Evolutionary conservation across 2,888 invertebrate species (phyloP), one percentile per base, ranked within the genome.

Genomic region (Ophion ventricosus): DNA sequence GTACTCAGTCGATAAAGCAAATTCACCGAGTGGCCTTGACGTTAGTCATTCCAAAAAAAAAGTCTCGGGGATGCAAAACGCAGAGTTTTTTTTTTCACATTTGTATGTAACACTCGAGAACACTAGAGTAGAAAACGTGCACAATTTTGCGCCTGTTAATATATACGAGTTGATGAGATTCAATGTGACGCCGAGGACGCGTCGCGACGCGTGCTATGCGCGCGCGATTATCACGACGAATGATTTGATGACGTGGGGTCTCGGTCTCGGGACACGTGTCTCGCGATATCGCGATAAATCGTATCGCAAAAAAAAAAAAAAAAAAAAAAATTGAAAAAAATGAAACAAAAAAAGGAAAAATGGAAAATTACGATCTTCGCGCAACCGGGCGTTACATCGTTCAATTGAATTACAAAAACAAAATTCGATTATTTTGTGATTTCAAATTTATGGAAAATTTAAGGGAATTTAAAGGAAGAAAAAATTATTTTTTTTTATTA

Each of bases 141-240:
- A 49, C 54, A 63, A 75, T 75, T 14, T 49, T 23, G 57, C 25
- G 23, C n/a, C 23, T 56, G 4, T 54, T 17, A 43, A 43, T 59
- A 70, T 49, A 63, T 81, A 59, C 40, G 49, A 54, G n/a, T 43
- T 73, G 43, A 77, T 78, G 25, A 78, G 67, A 74, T 73, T 78
- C 73, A 78, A 74, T 69, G 73, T 78, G 73, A 43, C 56, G 56
- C 70, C 70, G 82, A 73, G 73, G 78, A 61, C 43, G 35, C 72
- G 66, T 72, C 61, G 57, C 57, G 59, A 82, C 63, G 67, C 74
- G 54, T 56, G 66, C 67, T 20, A 29, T 17, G 43, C 56, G 54
- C 43, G 14, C 25, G 49, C 14, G 49, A 17, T 49, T 2, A 49
- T 49, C 17, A 17, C 49, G 49, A 49, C 17, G 49, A 11, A 49